Evolutionary conservation across 2,888 invertebrate genomes (phyloP).

Genomic region (Drosophila vallismaia): DNA sequence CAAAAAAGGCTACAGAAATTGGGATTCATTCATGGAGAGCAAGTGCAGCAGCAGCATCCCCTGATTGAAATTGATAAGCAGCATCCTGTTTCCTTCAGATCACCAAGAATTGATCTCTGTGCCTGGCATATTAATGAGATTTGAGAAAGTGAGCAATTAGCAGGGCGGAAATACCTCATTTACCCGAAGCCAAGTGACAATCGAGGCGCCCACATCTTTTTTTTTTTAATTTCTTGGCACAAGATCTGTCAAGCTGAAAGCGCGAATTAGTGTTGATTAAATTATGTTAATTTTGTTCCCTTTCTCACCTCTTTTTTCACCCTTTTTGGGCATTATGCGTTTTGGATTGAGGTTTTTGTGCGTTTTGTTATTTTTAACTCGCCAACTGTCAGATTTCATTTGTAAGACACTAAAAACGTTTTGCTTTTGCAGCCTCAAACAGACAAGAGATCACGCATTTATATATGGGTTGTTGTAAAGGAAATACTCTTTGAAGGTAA

Average conservation of each 20-base stretch:
- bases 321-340: slow-evolving; percentile 18
- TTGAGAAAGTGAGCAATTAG: slow-evolving; percentile 55
- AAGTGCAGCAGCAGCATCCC: slow-evolving; percentile 19
- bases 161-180: slow-evolving; percentile 57
- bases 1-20: background rate
- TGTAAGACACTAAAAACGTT: slow-evolving; percentile 78
- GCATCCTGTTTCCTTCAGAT: slow-evolving; percentile 76
- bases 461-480: slow-evolving; percentile 47
- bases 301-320: slow-evolving; percentile 20
- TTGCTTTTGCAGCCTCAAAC: slow-evolving; percentile 65
- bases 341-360: slow-evolving; percentile 41
- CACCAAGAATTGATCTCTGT: slow-evolving; percentile 27
- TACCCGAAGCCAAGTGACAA: slow-evolving; percentile 27
- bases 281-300: slow-evolving; percentile 70
- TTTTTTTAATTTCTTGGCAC: background rate
- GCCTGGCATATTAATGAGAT: slow-evolving; percentile 59
- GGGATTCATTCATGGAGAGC: slow-evolving; percentile 55
- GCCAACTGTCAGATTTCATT: slow-evolving; percentile 74
- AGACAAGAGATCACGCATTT: slow-evolving; percentile 57
- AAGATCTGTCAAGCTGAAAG: slow-evolving; percentile 60
- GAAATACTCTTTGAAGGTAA: slow-evolving; percentile 14
- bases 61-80: slow-evolving; percentile 67
- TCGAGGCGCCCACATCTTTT: slow-evolving; percentile 65
- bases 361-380: slow-evolving; percentile 68
- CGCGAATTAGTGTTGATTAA: slow-evolving; percentile 78